Evolutionary conservation across 2,113 vertebrate genomes (phyloP).

Genomic region (Ptychochromis oligacanthus): DNA sequence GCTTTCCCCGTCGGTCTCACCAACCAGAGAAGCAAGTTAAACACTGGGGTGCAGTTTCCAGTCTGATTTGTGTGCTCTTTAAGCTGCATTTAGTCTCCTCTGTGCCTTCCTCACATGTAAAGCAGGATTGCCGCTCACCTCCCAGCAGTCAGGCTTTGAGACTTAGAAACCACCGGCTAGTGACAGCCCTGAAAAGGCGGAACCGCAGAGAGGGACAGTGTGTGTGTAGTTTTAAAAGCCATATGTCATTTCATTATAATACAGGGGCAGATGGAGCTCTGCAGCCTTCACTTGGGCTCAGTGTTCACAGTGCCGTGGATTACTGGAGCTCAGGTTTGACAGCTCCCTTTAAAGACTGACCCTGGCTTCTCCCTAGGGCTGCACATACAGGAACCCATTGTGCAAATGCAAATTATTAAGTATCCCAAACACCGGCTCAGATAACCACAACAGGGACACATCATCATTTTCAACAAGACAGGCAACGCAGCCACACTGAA

Average conservation of each 20-base stretch:
- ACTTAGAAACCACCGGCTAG: slow-evolving; percentile 8
- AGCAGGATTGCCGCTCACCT: background rate
- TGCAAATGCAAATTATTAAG: slow-evolving; percentile 29
- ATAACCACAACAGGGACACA: slow-evolving; percentile 25
- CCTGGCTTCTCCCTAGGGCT: slow-evolving; percentile 14
- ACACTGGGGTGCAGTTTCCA: background rate
- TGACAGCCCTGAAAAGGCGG: slow-evolving; percentile 7
- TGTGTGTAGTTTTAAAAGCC: slow-evolving; percentile 23
- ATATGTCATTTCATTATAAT: slow-evolving; percentile 62
- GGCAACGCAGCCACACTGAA: background rate
- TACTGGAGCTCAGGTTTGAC: slow-evolving; percentile 50
- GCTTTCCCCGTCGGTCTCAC: background rate
- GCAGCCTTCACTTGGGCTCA: slow-evolving; percentile 21
- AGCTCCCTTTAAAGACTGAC: slow-evolving; percentile 33
- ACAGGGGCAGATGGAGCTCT: slow-evolving; percentile 57
- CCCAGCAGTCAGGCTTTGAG: slow-evolving; percentile 1
- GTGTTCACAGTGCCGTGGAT: slow-evolving; percentile 42
- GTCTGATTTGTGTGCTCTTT: background rate
- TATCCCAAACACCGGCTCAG: slow-evolving; percentile 11
- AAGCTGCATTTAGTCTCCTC: background rate
- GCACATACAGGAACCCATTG: slow-evolving; percentile 26
- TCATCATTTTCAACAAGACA: background rate
- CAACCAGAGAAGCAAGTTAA: background rate
- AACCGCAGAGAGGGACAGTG: background rate
- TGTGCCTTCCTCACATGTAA: background rate